phyloP scores from a whole-genome alignment of 2,113 vertebrate genomes.

The Paradoxurus hermaphroditus region DNA sequence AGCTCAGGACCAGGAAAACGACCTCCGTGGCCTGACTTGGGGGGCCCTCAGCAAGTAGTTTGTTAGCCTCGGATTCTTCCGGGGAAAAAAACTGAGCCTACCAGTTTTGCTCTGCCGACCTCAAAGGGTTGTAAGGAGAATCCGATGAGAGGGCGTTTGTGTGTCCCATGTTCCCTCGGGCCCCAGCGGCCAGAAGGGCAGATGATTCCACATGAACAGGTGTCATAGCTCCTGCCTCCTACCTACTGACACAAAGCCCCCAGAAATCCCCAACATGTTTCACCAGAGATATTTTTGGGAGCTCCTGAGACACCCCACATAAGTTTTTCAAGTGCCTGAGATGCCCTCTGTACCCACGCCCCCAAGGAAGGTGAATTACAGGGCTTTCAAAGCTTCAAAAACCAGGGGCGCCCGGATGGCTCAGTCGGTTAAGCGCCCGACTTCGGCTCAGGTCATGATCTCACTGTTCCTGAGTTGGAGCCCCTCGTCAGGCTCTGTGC shows the following conservation, averaged over 20 bases:
- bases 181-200: background rate
- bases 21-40: background rate
- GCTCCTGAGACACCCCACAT: background rate
- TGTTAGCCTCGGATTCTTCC: background rate
- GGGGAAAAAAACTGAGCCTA: background rate
- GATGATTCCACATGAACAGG: background rate
- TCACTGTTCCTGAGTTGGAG: no score
- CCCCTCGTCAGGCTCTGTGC: no score
- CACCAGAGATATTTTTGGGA: background rate
- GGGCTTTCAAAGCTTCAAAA: conserved; percentile 1
- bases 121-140: background rate
- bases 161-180: background rate
- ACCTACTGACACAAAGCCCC: background rate
- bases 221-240: background rate
- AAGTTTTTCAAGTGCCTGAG: background rate
- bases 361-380: background rate
- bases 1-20: background rate
- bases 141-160: background rate
- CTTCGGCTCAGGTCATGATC: no score
- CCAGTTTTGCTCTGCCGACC: background rate
- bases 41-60: background rate
- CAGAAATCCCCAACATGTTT: background rate
- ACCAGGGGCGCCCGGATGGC: no score
- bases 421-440: no score
- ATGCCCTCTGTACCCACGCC: background rate